Percentiles rank a stretch among this genome's conserved stretches.
These are phyloP conservation scores for Scaptomyza hsui DNA, from an alignment of 1,140 invertebrate species.

Conservation along the genomic window DNA sequence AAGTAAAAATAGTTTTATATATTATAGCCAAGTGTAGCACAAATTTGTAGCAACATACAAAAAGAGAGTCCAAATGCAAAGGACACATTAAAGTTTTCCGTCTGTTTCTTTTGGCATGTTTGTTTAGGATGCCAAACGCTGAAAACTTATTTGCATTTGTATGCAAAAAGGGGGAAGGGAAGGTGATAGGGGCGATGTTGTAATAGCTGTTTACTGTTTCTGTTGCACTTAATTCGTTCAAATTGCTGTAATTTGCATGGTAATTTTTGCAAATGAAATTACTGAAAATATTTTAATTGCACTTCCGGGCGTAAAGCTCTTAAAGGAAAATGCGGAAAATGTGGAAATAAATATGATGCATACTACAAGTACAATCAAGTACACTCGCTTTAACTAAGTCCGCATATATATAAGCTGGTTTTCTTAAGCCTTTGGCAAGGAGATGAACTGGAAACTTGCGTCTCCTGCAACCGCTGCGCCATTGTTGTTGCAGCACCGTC, in stretches of 20 bases:
- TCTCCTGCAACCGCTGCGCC: not conserved
- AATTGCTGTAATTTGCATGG: constrained; percentile 56
- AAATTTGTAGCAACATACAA: no score
- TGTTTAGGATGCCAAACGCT: constrained; percentile 31
- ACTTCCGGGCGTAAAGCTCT: constrained; percentile 3
- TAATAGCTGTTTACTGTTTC: constrained; percentile 30
- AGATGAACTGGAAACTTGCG: constrained; percentile 10
- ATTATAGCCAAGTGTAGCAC: no score
- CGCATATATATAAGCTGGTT: not conserved
- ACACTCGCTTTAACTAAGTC: no score
- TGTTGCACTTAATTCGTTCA: constrained; percentile 56
- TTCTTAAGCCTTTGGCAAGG: constrained; percentile 2
- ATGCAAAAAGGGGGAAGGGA: constrained; percentile 10
- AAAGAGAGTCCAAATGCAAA: not conserved
- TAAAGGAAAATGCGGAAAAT: not conserved
- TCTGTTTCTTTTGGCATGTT: constrained; percentile 26
- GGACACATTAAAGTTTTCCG: not conserved
- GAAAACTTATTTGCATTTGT: constrained; percentile 50
- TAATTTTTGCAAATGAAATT: constrained; percentile 61
- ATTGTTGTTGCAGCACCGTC: constrained; percentile 25
- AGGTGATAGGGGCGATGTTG: not conserved
- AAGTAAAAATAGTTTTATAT: no score
- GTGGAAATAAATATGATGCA: not conserved
- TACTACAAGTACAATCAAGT: no score
- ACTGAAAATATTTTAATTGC: constrained; percentile 69